Evolutionary conservation across 2,113 vertebrate species (phyloP).

Genomic region (Dasyurus viverrinus): DNA sequence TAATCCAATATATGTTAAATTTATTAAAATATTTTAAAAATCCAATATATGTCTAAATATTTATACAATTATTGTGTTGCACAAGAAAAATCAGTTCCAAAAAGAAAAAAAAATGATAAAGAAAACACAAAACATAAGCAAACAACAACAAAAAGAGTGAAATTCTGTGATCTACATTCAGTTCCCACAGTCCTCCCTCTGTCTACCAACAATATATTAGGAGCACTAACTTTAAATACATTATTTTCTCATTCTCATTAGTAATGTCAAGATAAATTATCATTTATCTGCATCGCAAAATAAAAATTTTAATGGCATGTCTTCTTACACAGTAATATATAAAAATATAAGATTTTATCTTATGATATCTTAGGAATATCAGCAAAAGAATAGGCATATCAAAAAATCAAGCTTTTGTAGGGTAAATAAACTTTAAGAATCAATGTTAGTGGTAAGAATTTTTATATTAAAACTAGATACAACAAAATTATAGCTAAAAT

Average conservation of each 20-base stretch:
- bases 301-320: constrained; percentile 69
- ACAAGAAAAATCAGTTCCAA: no score
- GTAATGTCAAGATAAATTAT: constrained; percentile 53
- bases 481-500: constrained; percentile 53
- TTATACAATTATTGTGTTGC: no score
- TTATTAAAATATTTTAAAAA: no score
- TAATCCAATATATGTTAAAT: no score
- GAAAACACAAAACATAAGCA: no score
- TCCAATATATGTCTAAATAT: no score
- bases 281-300: constrained; percentile 5
- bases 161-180: no score
- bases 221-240: not conserved
- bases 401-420: constrained; percentile 39
- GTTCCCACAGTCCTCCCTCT: no score
- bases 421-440: constrained; percentile 59
- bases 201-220: no score
- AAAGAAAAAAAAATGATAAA: no score
- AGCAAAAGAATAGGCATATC: constrained; percentile 34
- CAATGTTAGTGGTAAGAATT: constrained; percentile 68
- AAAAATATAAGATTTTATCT: constrained; percentile 71
- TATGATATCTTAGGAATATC: constrained; percentile 70
- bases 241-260: constrained; percentile 45
- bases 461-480: constrained; percentile 56
- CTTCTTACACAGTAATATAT: constrained; percentile 66
- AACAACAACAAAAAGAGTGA: no score